phyloP scores from a whole-genome alignment of 2,113 vertebrate genomes.

The Nannobrachium achirus region DNA sequence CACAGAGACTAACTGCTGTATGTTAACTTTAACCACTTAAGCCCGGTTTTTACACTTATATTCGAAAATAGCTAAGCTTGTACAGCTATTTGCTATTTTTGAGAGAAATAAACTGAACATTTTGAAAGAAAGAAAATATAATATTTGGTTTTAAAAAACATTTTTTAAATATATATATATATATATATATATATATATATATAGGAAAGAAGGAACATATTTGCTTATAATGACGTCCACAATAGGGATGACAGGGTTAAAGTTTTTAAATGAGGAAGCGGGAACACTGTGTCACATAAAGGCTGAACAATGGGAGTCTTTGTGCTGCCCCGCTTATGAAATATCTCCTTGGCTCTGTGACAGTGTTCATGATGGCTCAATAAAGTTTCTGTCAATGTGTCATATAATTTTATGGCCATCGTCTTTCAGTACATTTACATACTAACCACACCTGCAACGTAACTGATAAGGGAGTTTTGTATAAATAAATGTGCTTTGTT shows the following conservation, averaged over 20 bases:
- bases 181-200: no score
- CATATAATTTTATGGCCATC: constrained; percentile 34
- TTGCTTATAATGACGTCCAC: no score
- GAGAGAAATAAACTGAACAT: no score
- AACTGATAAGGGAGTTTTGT: constrained; percentile 25
- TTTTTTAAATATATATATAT: no score
- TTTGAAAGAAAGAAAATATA: no score
- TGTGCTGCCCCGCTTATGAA: constrained; percentile 51
- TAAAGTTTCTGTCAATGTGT: constrained; percentile 23
- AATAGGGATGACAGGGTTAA: no score
- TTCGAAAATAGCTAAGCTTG: no score
- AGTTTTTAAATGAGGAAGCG: constrained; percentile 57
- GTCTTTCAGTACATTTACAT: constrained; percentile 28
- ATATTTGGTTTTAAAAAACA: no score
- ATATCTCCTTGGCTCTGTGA: constrained; percentile 51
- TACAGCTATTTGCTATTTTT: no score
- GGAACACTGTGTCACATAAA: constrained; percentile 52
- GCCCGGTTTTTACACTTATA: neutral
- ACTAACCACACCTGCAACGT: constrained; percentile 22
- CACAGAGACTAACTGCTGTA: constrained; percentile 51
- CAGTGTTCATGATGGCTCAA: constrained; percentile 37
- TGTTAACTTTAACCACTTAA: constrained; percentile 35
- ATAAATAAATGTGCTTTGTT: constrained; percentile 26
- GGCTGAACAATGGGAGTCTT: constrained; percentile 68
- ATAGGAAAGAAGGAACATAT: no score